phyloP scores from a whole-genome alignment of 2,797 vertebrate genomes.

The Chloroceryle amazona region DNA sequence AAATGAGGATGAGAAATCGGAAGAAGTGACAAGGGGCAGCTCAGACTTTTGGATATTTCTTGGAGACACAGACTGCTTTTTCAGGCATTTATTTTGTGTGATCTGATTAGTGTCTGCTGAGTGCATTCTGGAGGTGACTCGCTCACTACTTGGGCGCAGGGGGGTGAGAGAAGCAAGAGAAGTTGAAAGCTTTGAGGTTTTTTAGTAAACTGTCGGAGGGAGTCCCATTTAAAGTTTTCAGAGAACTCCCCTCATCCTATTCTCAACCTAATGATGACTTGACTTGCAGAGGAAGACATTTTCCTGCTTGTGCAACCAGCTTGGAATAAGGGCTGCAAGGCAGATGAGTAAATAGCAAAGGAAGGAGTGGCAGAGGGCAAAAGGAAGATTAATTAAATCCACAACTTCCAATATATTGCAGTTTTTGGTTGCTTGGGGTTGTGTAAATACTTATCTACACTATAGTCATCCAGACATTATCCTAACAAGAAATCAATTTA shows the following conservation, averaged over 20 bases:
- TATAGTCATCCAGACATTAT: background rate
- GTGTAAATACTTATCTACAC: background rate
- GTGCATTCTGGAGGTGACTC: background rate
- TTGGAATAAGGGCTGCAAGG: background rate
- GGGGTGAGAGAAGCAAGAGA: background rate
- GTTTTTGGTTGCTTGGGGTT: background rate
- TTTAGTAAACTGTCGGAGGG: background rate
- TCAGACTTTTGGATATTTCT: background rate
- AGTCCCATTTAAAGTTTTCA: background rate
- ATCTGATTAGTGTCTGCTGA: background rate
- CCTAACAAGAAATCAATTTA: background rate
- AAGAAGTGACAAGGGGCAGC: background rate
- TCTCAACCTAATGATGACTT: background rate
- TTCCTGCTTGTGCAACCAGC: background rate
- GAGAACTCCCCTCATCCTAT: background rate
- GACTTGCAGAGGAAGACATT: background rate
- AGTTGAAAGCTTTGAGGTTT: background rate
- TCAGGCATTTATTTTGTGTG: background rate
- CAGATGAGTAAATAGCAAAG: background rate
- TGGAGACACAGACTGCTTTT: background rate
- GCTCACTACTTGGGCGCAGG: background rate
- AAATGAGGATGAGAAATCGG: background rate
- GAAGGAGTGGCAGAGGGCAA: background rate
- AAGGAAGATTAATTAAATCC: slow-evolving; percentile 15
- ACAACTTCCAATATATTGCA: background rate